Base-by-base conservation (phyloP, 2,888 invertebrate genomes). In the Chrysolina haemoptera region DNA sequence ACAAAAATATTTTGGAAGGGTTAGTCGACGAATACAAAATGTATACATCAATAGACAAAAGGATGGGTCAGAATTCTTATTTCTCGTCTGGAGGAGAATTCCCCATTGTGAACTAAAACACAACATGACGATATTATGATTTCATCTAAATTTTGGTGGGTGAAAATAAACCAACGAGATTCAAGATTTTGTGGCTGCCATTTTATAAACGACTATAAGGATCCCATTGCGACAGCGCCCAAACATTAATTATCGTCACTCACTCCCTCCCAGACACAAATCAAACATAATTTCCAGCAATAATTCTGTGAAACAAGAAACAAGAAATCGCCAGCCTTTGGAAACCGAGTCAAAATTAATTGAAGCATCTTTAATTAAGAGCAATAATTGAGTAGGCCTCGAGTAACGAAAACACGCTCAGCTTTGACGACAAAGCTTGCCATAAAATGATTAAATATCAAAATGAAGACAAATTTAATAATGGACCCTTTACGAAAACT, bases 391-490 rank as follows among this genome's bases (percentile, higher is more conserved):
- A 82, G 84, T 83, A 84, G 83, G 83, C 82, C 82, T 81, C 82
- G 82, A 82, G 84, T 82, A 83, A 82, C 83, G 83, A 84, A 83
- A 85, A 84, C 84, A 82, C 84, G 84, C 83, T 74, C 63, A 81
- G 82, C 85, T 85, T 85, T 85, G 86, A 85, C 84, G 85, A 86
- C 86, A 85, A 85, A 86, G 85, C 85, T 85, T 83, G 84, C 86
- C 85, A 84, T 85, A 86, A 86, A 86, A 86, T 86, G 86, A 87
- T 86, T 86, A 87, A 86, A 86, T 86, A 86, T 85, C 86, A 87
- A 87, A 87, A 87, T 86, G 87, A 85, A 87, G 87, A 85, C 85
- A 85, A 86, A 86, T 86, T 86, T 86, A 86, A 86, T 86, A 86
- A 85, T 84, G 81, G 82, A 80, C 83, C 85, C 84, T 83, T 84